Evolutionary conservation across 2,888 invertebrate species (phyloP).

Genomic region (Lithophane ornitopus): DNA sequence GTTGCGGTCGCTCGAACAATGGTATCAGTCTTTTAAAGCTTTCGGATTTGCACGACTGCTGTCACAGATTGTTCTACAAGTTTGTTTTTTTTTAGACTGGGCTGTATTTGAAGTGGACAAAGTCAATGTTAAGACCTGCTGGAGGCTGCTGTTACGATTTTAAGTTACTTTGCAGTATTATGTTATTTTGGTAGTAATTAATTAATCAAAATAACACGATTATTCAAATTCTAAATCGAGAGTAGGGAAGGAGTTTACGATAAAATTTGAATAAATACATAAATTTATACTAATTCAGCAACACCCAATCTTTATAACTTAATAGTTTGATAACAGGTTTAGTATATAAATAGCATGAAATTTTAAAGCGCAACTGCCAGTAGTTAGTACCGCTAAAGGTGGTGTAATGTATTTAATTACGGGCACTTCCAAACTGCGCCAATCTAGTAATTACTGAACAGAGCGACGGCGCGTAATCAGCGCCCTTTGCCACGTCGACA

Average conservation of each 20-base stretch:
- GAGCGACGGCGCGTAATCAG: conserved; percentile 86
- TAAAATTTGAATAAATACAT: conserved; percentile 6
- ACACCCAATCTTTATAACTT: background rate
- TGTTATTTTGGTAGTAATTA: background rate
- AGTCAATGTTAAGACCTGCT: conserved; percentile 26
- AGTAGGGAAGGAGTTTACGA: background rate
- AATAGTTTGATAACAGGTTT: conserved; percentile 16
- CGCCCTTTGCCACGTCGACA: conserved; percentile 85
- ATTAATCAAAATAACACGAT: background rate
- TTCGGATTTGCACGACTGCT: conserved; percentile 79
- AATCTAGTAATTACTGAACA: conserved; percentile 88
- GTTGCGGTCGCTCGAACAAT: conserved; percentile 83
- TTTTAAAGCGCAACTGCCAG: conserved; percentile 27
- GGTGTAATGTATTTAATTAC: conserved; percentile 88
- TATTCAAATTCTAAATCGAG: background rate
- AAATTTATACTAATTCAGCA: conserved; percentile 15
- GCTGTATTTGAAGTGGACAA: conserved; percentile 4
- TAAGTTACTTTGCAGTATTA: background rate
- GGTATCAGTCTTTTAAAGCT: conserved; percentile 82
- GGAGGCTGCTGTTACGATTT: background rate
- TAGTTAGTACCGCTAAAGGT: conserved; percentile 73
- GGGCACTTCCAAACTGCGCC: conserved; percentile 85
- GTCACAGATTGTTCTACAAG: conserved; percentile 72
- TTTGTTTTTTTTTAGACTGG: conserved; percentile 64
- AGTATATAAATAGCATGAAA: conserved; percentile 42